Evolutionary conservation across 2,888 invertebrate species (phyloP), one percentile per base, ranked within the genome.

Genomic region (Ichneumoninae sp.): DNA sequence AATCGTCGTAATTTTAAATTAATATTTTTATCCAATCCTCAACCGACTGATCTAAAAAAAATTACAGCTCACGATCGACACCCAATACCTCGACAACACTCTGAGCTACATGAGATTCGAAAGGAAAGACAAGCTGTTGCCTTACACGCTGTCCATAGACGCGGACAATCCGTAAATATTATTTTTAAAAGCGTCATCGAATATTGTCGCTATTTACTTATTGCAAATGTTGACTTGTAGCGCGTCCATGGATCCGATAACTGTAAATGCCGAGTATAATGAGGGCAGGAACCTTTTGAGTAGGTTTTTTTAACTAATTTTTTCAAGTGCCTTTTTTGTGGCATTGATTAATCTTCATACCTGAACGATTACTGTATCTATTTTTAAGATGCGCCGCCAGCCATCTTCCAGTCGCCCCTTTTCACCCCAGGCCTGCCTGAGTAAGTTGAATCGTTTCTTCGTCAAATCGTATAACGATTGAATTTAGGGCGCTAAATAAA

Each of bases 211-310:
- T 16, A 47, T 47, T 4, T 0, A 16, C 10, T 26, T 57, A 57
- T 57, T 10, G 10, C 22, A 13, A 22, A 22, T 22, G 13, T 22
- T 2, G 1, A 77, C 47, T 13, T 62, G 4, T 16, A 85, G 81
- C 26, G 74, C 69, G 60, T 50, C 54, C n/a, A 62, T 87, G 8
- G 82, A 78, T 74, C 86, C 87, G 3, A 71, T 84, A 8, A 77
- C 83, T 19, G 78, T 87, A 2, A 86, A 87, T 71, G 88, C 87
- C n/a, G 62, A 82, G 3, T 87, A 86, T 30, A 52, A 26, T 82
- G 91, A 47, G 44, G 44, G 89, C 69, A 86, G 90, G 6, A 94
- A 94, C 87, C 88, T 91, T 57, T 91, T 94, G 30, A 65, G 87
- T 88, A 68, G 78, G 80, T 44, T 79, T 47, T 40, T 47, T 47